phyloP scores from a whole-genome alignment of 2,113 vertebrate species.

The Noturus placidus region DNA sequence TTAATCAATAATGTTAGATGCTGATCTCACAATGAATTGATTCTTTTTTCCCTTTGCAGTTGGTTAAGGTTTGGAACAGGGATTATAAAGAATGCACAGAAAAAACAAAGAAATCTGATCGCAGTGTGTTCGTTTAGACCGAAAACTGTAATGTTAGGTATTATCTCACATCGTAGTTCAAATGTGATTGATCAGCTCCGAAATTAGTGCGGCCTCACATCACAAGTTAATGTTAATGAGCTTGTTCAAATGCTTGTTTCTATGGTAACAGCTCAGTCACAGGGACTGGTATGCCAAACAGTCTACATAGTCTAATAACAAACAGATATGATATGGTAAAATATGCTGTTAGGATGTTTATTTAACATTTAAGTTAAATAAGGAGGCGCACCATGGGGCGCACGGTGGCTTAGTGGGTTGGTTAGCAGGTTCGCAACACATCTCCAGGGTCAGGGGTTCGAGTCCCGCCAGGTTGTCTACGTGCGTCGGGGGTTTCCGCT shows the following conservation, averaged over 20 bases:
- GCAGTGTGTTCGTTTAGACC: neutral
- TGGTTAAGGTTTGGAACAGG: neutral
- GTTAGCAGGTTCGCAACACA: too few species aligned
- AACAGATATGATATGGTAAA: neutral
- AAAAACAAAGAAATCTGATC: neutral
- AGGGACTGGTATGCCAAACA: neutral
- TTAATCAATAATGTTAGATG: neutral
- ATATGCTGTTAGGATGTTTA: neutral
- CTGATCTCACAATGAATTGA: neutral
- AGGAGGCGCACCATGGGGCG: too few species aligned
- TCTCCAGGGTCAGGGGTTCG: too few species aligned
- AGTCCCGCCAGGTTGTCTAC: too few species aligned
- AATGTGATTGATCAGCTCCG: neutral
- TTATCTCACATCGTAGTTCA: neutral
- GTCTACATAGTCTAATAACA: neutral
- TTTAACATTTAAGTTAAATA: neutral
- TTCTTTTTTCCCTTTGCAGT: neutral
- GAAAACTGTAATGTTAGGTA: neutral
- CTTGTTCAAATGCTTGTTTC: neutral
- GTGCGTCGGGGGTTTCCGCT: too few species aligned
- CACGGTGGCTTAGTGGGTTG: too few species aligned
- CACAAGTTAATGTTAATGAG: too few species aligned
- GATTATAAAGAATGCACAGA: neutral
- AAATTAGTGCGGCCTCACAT: too few species aligned
- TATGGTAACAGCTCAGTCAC: neutral